Evolutionary conservation across 2,797 vertebrate species (phyloP), one percentile per base, ranked within the genome.

Genomic region (Myotis myotis): DNA sequence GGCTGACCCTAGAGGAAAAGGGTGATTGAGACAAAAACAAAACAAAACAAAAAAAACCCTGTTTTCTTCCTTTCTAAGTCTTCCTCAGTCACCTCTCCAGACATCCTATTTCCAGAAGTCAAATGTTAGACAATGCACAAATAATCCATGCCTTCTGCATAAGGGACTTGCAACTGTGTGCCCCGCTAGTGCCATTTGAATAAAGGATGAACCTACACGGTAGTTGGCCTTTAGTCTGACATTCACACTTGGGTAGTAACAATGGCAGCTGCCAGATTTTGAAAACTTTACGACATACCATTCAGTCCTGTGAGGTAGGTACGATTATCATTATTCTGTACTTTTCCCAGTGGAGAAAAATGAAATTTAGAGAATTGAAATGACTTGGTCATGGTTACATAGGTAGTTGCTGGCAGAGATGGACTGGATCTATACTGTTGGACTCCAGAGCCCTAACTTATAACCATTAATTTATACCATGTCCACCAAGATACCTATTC

Each of bases 301-400:
- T 62, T 47, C n/a, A 28, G 62, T 79, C 30, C 28, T 51, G 1
- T 20, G 22, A 66, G 23, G 16, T 28, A 15, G 19, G 51, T 30
- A 22, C 8, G 28, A 5, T 60, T 49, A 4, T 44, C 41, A 12
- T 88, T 71, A 53, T 71, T 80, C 62, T 51, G 28, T 87, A 19
- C n/a, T 90, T 94, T 95, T 80, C 53, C 74, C 16, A 33, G 11
- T 51, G 20, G 30, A 62, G 19, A 55, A 85, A 81, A 82, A 20
- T 53, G 87, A 91, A 64, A 86, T 62, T 68, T 6, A 20, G 36
- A 85, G 38, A 75, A 80, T 2, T 81, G 53, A 33, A 83, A 51
- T 49, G 7, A 41, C 47, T 55, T 23, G 2, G 13, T 25, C 12
- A 3, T 51, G 19, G 38, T 38, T 62, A 36, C 0, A 15, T 15